These are phyloP conservation scores for Dryocosmus kuriphilus DNA, from an alignment of 2,888 invertebrate genomes.

Conservation along the genomic window DNA sequence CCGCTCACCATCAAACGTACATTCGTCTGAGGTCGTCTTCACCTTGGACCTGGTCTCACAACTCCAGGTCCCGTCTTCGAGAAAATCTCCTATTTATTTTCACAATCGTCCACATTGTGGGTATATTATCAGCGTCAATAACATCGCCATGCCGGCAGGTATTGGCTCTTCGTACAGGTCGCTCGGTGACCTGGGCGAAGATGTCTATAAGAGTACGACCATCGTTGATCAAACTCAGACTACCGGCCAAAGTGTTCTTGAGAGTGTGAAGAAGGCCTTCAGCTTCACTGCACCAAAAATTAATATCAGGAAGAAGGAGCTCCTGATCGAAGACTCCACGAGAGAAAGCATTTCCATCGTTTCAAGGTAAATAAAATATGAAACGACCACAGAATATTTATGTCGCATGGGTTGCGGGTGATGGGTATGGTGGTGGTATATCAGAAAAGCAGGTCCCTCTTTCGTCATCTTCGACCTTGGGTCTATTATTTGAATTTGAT, in stretches of 20 bases:
- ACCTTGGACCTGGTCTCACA: slow-evolving; percentile 28
- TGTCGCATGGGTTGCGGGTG: background rate
- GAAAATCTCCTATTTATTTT: slow-evolving; percentile 43
- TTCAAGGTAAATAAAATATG: slow-evolving; percentile 71
- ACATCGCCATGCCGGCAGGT: slow-evolving; percentile 81
- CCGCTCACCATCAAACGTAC: slow-evolving; percentile 49
- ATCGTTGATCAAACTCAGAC: slow-evolving; percentile 79
- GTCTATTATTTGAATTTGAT: background rate
- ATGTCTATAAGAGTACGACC: slow-evolving; percentile 83
- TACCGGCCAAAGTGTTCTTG: slow-evolving; percentile 79
- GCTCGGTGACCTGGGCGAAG: slow-evolving; percentile 79
- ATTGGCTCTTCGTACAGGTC: slow-evolving; percentile 83
- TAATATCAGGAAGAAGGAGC: slow-evolving; percentile 75
- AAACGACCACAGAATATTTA: background rate
- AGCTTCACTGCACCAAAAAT: slow-evolving; percentile 78
- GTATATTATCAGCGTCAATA: slow-evolving; percentile 46
- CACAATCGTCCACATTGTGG: slow-evolving; percentile 49
- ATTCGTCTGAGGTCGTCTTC: slow-evolving; percentile 39
- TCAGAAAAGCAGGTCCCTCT: background rate
- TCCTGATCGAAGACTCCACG: slow-evolving; percentile 73
- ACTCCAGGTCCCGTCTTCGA: slow-evolving; percentile 40
- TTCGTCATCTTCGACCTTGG: background rate
- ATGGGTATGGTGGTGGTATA: background rate
- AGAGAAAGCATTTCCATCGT: slow-evolving; percentile 75
- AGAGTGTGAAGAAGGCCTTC: slow-evolving; percentile 82